Percentiles rank a stretch among this genome's conserved stretches.
Conservation (phyloP, 2,113 vertebrate genomes). For the Thunnus thynnus region DNA sequence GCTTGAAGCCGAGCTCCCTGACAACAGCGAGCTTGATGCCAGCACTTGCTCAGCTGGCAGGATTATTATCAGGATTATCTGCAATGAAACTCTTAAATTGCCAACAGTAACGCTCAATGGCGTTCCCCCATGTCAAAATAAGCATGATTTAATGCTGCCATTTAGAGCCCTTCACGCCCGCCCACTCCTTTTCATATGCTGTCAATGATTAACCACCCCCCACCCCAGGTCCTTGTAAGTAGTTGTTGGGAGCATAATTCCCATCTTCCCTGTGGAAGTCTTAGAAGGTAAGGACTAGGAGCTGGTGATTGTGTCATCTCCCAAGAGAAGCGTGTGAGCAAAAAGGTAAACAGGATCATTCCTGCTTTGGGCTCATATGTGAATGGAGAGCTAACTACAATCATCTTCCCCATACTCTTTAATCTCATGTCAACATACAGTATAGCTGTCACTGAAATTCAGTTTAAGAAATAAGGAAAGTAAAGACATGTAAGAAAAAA, state of each 20-base stretch:
- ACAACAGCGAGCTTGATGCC: conserved; percentile 8
- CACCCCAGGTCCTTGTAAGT: neutral
- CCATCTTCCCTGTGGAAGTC: conserved; percentile 6
- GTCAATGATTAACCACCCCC: conserved; percentile 30
- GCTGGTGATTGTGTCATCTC: conserved; percentile 1
- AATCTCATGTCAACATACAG: neutral
- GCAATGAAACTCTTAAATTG: conserved; percentile 24
- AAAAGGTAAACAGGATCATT: conserved; percentile 25
- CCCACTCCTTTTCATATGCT: conserved; percentile 28
- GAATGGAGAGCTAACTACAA: conserved; percentile 10
- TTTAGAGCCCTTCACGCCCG: conserved; percentile 10
- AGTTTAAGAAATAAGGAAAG: neutral
- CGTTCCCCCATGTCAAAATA: conserved; percentile 27
- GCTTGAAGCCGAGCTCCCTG: conserved; percentile 16
- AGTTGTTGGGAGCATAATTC: conserved; percentile 6
- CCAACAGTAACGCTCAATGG: neutral
- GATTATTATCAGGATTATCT: conserved; percentile 18
- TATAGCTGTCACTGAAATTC: neutral
- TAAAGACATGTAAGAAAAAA: neutral
- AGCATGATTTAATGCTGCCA: conserved; percentile 33
- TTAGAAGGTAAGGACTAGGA: neutral
- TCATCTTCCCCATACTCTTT: neutral
- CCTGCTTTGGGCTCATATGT: neutral
- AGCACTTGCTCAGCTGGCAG: neutral
- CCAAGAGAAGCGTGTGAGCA: neutral